Percentiles rank a stretch among this genome's conserved stretches.
Evolutionary conservation across 2,888 invertebrate genomes (phyloP).

Genomic region (Oeneis ivallda): DNA sequence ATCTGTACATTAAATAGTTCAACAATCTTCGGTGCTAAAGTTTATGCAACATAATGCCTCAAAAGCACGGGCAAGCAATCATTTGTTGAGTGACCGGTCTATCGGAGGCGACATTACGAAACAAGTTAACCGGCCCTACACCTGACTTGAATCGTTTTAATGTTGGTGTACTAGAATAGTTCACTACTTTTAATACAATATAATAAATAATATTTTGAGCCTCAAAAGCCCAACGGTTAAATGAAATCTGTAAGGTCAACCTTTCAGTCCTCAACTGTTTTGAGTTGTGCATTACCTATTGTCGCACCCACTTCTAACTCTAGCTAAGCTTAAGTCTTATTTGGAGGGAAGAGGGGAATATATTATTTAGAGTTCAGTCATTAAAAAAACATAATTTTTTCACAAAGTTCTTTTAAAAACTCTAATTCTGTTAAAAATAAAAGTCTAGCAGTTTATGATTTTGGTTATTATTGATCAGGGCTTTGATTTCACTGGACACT

Average conservation of each 20-base stretch:
- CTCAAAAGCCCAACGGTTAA: too few species aligned
- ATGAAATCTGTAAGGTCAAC: too few species aligned
- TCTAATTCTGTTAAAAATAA: not conserved
- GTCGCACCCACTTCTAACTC: too few species aligned
- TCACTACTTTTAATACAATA: too few species aligned
- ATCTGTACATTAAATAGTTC: slow-evolving; percentile 13
- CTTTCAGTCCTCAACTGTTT: too few species aligned
- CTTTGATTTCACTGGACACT: not conserved
- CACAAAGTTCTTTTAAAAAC: not conserved
- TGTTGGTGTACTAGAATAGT: not conserved
- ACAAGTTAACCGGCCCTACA: slow-evolving; percentile 26
- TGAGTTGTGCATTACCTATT: too few species aligned
- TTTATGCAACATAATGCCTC: slow-evolving; percentile 51
- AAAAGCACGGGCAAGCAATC: slow-evolving; percentile 56
- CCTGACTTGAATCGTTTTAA: not conserved
- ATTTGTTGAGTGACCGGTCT: slow-evolving; percentile 55
- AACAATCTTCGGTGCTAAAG: slow-evolving; percentile 3
- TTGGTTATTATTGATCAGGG: not conserved
- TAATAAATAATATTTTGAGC: too few species aligned
- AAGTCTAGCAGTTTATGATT: not conserved
- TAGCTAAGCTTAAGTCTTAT: too few species aligned
- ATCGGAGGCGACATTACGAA: slow-evolving; percentile 51
- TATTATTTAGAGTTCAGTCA: too few species aligned
- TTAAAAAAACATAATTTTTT: too few species aligned
- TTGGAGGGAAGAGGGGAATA: too few species aligned